These are phyloP conservation scores for Trichosurus vulpecula DNA, from an alignment of 2,797 vertebrate species.

Conservation along the genomic window DNA sequence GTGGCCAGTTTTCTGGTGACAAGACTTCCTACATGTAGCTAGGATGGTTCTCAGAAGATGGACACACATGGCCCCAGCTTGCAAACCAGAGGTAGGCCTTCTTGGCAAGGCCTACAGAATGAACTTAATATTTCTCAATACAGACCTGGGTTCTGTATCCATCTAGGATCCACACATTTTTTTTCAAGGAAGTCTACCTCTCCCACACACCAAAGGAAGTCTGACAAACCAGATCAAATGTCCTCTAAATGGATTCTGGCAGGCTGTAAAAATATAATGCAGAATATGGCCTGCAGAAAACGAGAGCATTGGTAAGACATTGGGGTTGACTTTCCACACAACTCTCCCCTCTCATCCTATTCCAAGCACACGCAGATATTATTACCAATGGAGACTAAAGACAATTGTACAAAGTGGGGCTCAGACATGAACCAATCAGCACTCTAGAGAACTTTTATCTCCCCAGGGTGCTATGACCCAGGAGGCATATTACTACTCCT, in stretches of 20 bases:
- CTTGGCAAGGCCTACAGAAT: background rate
- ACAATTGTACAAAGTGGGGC: background rate
- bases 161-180: background rate
- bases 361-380: background rate
- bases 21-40: background rate
- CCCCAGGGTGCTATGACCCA: background rate
- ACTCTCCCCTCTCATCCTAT: background rate
- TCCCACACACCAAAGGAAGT: slow-evolving; percentile 42
- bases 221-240: slow-evolving; percentile 60
- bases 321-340: background rate
- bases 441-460: background rate
- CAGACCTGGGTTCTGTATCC: background rate
- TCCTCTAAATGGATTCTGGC: slow-evolving; percentile 34
- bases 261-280: background rate
- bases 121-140: background rate
- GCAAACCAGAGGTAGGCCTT: background rate
- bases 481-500: background rate
- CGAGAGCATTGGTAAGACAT: background rate
- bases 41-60: background rate
- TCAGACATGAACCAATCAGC: background rate
- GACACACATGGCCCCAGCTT: background rate
- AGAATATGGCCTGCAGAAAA: background rate
- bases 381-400: background rate
- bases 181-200: background rate
- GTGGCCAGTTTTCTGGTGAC: background rate